Base-by-base conservation (phyloP, 2,113 vertebrate genomes). In the Pagrus major region DNA sequence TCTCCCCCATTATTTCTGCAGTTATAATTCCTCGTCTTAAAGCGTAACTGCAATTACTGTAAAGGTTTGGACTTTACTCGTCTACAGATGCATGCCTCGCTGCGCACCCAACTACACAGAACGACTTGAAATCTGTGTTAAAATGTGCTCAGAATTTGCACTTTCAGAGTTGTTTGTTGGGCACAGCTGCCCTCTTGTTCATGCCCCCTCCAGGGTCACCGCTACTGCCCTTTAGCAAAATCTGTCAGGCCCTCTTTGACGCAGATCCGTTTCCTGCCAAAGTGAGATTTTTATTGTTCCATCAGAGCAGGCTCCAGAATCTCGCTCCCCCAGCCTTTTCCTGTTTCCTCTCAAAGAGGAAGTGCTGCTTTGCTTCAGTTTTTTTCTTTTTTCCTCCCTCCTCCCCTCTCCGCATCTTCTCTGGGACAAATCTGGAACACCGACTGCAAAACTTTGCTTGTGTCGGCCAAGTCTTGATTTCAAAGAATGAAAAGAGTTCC, bases 221-320 rank as follows among this genome's bases (percentile, higher is more conserved):
- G 89, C 92, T 90, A 91, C 92, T 94, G 94, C 92, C 93, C 90
- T 94, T 93, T 89, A 80, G 91, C 83, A 84, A 91, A 88, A 89
- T 91, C 91, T 88, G 85, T 89, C 78, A 85, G 93, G 93, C 93
- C 90, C 93, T 93, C 93, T 90, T 93, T 98, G 96, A 99, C 97
- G 97, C 95, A 97, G 92, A 94, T 97, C 96, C 97, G 89, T 88
- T 96, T 97, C 96, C 97, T 96, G 95, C 93, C 88, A 61, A 84
- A 94, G 93, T 92, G 95, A 95, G 95, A 93, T 92, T 92, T 92
- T 93, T 90, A 99, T 99, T 99, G 98, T 99, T 98, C 94, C 83
- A 80, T 39, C 93, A 82, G 84, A 93, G 92, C 94, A 37, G 82
- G 82, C 81, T 86, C 85, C 93, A 87, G 93, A 96, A 97, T 97